Percentiles rank a stretch among this genome's conserved stretches.
These are phyloP conservation scores for Mastacembelus armatus DNA, from an alignment of 2,797 vertebrate genomes.

Conservation along the genomic window DNA sequence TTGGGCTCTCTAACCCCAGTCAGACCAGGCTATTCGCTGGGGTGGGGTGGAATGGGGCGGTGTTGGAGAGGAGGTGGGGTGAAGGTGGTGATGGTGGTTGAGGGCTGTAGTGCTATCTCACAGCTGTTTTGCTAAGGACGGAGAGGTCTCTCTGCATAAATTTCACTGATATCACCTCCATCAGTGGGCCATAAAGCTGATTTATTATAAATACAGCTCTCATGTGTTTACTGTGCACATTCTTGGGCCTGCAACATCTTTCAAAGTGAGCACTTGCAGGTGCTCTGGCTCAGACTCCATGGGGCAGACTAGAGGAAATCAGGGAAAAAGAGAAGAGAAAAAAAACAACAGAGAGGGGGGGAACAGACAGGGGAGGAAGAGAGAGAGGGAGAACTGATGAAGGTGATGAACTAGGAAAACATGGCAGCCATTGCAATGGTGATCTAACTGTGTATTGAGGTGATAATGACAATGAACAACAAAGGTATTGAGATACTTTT, in stretches of 20 bases:
- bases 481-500: conserved; percentile 67
- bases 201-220: conserved; percentile 98
- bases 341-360: conserved; percentile 12
- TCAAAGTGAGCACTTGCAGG: conserved; percentile 95
- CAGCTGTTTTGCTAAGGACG: conserved; percentile 91
- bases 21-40: conserved; percentile 63
- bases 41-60: conserved; percentile 46
- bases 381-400: conserved; percentile 51
- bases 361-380: neutral
- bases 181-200: conserved; percentile 98
- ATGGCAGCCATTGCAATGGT: conserved; percentile 59
- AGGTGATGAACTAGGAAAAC: conserved; percentile 61
- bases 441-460: conserved; percentile 65
- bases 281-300: conserved; percentile 82
- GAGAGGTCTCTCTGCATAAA: conserved; percentile 92
- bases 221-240: conserved; percentile 96
- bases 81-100: conserved; percentile 42
- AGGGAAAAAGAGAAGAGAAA: conserved; percentile 40
- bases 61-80: conserved; percentile 51
- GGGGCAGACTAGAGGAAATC: conserved; percentile 74
- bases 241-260: conserved; percentile 94
- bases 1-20: conserved; percentile 69
- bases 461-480: conserved; percentile 71
- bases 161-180: conserved; percentile 96
- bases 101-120: conserved; percentile 72